Conservation (phyloP, 2,797 vertebrate genomes). For the Heliangelus exortis region DNA sequence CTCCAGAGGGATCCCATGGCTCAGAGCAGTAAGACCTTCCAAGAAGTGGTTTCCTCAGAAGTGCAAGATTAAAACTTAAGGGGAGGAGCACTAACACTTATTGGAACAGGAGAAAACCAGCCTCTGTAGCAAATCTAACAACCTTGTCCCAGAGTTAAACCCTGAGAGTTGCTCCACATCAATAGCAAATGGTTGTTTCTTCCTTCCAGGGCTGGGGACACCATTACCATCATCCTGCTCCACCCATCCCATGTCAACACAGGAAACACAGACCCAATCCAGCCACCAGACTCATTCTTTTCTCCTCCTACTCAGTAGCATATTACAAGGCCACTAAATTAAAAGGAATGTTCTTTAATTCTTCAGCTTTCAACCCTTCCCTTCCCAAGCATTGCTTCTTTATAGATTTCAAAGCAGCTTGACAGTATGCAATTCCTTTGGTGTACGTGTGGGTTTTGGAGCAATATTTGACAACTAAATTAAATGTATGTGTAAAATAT, state of each 20-base stretch:
- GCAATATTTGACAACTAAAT: constrained; percentile 39
- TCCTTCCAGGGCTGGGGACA: not conserved
- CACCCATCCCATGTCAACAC: not conserved
- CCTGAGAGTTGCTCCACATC: not conserved
- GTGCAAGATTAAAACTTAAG: not conserved
- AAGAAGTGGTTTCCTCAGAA: not conserved
- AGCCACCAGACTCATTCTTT: not conserved
- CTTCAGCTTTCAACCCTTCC: constrained; percentile 30
- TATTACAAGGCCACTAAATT: constrained; percentile 4
- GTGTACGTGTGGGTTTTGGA: not conserved
- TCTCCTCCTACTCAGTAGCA: constrained; percentile 23
- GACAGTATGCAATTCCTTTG: not conserved
- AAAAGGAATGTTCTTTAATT: constrained; percentile 21
- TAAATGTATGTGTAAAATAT: not conserved
- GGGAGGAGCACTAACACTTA: not conserved
- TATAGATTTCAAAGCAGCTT: constrained; percentile 42
- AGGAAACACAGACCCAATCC: not conserved
- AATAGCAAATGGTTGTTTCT: not conserved
- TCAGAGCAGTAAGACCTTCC: not conserved
- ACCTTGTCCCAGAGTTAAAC: not conserved
- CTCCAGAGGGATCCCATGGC: not conserved
- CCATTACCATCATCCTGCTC: not conserved
- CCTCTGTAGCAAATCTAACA: not conserved
- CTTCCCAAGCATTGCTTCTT: not conserved
- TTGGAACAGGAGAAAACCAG: not conserved